A percentile compares a stretch with the other conserved stretches of the same genome.
These are phyloP conservation scores for Alligator mississippiensis DNA, from an alignment of 2,113 vertebrate species.

Conservation along the genomic window DNA sequence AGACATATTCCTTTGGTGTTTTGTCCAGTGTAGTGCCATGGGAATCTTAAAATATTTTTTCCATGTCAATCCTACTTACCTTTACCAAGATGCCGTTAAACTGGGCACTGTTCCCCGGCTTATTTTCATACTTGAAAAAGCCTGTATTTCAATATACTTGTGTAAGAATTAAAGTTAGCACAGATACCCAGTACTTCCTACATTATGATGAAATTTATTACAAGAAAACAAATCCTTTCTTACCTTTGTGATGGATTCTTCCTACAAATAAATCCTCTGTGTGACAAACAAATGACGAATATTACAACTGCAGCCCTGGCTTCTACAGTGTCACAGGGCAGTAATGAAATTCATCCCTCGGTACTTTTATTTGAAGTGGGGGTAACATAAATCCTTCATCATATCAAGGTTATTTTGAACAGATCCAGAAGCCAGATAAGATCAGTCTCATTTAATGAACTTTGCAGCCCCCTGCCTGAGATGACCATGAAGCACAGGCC, in stretches of 20 bases:
- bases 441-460: conserved; percentile 76
- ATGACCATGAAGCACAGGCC: conserved; percentile 73
- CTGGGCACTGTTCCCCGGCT: conserved; percentile 49
- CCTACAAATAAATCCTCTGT: conserved; percentile 52
- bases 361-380: conserved; percentile 74
- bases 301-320: conserved; percentile 27
- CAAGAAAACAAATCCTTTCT: conserved; percentile 22
- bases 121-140: conserved; percentile 2
- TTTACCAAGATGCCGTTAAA: conserved; percentile 62
- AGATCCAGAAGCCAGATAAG: conserved; percentile 72
- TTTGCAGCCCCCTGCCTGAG: conserved; percentile 77
- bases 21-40: neutral
- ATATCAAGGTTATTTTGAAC: conserved; percentile 78
- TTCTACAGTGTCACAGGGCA: conserved; percentile 53
- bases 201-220: neutral
- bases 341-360: conserved; percentile 69
- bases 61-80: conserved; percentile 47
- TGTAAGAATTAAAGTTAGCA: conserved; percentile 24
- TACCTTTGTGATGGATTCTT: conserved; percentile 73
- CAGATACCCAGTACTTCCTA: neutral
- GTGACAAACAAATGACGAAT: conserved; percentile 48
- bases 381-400: conserved; percentile 78
- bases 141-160: conserved; percentile 36
- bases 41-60: conserved; percentile 54
- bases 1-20: neutral